phyloP scores from a whole-genome alignment of 2,888 invertebrate genomes.

The Incurvaria masculella region DNA sequence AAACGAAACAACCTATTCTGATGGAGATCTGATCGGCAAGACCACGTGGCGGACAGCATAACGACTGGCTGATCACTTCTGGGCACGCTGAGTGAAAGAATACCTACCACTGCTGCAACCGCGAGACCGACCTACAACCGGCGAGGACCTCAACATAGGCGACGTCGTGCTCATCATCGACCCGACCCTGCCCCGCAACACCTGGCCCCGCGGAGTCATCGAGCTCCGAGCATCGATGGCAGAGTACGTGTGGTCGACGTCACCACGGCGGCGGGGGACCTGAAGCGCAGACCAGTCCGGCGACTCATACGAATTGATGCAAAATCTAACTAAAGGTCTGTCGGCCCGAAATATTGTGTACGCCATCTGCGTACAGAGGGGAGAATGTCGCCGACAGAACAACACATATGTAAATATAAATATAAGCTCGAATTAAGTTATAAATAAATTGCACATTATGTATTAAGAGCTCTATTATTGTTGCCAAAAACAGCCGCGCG shows the following conservation, averaged over 20 bases:
- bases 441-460: no score
- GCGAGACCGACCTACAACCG: background rate
- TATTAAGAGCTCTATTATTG: no score
- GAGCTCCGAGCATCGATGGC: conserved; percentile 1
- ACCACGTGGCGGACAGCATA: conserved; percentile 1
- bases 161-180: conserved; percentile 5
- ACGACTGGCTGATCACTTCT: conserved; percentile 5
- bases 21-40: background rate
- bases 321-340: background rate
- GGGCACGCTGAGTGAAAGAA: conserved; percentile 4
- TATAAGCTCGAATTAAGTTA: no score
- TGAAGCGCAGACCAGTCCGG: background rate
- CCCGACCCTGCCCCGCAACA: conserved; percentile 2
- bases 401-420: no score
- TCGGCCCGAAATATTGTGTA: background rate
- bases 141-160: background rate
- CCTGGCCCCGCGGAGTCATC: conserved; percentile 3
- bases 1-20: no score
- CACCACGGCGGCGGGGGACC: background rate
- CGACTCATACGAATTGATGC: background rate
- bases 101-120: conserved; percentile 1
- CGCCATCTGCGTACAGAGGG: background rate
- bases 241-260: conserved; percentile 4
- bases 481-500: no score
- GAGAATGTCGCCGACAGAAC: background rate